A percentile compares a stretch with the other conserved stretches of the same genome.
These are phyloP conservation scores for Melanchra persicariae DNA, from an alignment of 2,888 invertebrate genomes.

Conservation along the genomic window DNA sequence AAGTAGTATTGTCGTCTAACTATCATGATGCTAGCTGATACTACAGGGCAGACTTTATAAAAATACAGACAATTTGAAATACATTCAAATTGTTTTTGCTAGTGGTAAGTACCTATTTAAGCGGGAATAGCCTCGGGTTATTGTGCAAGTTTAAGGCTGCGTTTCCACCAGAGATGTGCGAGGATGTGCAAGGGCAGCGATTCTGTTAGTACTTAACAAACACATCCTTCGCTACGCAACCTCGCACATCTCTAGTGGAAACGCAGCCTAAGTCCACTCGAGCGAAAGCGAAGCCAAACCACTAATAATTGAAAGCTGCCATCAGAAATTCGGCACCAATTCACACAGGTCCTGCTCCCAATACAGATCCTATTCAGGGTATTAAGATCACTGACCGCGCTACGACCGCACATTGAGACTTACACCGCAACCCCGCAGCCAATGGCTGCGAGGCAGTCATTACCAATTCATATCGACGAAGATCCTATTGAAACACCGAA, in stretches of 20 bases:
- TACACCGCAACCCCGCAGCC: slow-evolving; percentile 39
- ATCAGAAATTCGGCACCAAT: slow-evolving; percentile 13
- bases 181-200: no score
- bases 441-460: slow-evolving; percentile 22
- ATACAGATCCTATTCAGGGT: slow-evolving; percentile 36
- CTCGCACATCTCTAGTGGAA: no score
- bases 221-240: no score
- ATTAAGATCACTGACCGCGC: slow-evolving; percentile 25
- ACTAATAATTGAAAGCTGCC: slow-evolving; percentile 27
- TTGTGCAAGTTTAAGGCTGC: background rate
- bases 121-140: background rate
- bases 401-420: slow-evolving; percentile 33
- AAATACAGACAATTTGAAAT: no score
- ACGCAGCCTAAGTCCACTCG: no score
- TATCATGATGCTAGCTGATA: no score
- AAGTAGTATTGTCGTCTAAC: no score
- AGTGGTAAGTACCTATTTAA: background rate
- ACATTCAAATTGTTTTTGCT: no score
- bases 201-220: no score
- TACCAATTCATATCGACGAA: slow-evolving; percentile 53
- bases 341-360: slow-evolving; percentile 4
- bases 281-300: background rate
- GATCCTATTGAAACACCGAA: slow-evolving; percentile 54
- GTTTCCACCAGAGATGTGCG: no score
- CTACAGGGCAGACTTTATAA: no score